These are phyloP conservation scores for Thereva nobilitata DNA, from an alignment of 2,888 invertebrate species.

Conservation along the genomic window DNA sequence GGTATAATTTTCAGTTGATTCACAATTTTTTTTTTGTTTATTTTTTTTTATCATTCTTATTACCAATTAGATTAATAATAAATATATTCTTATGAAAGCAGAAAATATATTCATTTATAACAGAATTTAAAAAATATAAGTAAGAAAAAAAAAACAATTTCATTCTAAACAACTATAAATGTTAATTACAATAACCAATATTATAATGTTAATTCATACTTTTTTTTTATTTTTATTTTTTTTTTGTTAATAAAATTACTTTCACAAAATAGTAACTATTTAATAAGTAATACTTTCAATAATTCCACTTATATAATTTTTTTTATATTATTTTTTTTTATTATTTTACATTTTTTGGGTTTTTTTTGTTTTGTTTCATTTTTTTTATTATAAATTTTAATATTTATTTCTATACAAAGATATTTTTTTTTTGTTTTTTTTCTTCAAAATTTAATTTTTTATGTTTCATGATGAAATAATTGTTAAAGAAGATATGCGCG, in stretches of 20 bases:
- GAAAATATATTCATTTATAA: no score
- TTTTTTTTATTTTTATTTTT: no score
- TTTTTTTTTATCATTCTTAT: no score
- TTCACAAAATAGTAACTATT: no score
- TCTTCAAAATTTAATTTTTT: slow-evolving; percentile 7
- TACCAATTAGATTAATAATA: no score
- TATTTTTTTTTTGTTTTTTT: slow-evolving; percentile 15
- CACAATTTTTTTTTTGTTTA: slow-evolving; percentile 9
- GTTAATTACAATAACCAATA: no score
- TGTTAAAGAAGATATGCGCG: slow-evolving; percentile 28
- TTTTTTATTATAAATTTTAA: slow-evolving; percentile 9
- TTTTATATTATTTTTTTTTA: slow-evolving; percentile 9
- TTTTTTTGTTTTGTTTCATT: neutral
- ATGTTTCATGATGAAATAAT: slow-evolving; percentile 22
- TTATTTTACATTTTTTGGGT: slow-evolving; percentile 13
- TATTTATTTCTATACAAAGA: slow-evolving; percentile 25
- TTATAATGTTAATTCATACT: no score
- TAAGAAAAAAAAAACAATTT: no score
- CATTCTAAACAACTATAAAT: no score
- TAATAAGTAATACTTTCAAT: slow-evolving; percentile 21
- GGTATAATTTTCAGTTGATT: slow-evolving; percentile 35
- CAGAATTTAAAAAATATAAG: no score
- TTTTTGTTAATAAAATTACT: no score
- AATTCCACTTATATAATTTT: slow-evolving; percentile 23
- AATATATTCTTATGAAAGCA: no score